Conservation (phyloP, 2,888 invertebrate genomes). For the Pterostichus madidus region DNA sequence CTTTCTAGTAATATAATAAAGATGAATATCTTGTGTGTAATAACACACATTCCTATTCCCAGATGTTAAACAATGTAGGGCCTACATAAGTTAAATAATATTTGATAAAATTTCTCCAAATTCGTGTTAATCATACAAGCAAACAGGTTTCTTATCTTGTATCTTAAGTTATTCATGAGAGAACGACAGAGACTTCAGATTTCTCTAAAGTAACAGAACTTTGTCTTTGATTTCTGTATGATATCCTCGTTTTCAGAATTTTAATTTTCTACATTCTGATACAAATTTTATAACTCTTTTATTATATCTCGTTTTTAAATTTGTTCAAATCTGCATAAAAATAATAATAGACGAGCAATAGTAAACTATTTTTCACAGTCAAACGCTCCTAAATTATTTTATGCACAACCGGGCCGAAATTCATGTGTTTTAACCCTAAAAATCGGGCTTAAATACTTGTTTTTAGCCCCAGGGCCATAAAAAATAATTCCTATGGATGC, state of each 20-base stretch:
- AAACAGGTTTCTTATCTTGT: constrained; percentile 47
- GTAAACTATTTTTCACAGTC: too few species aligned
- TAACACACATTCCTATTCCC: too few species aligned
- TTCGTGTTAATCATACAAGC: constrained; percentile 33
- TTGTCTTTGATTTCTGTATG: neutral
- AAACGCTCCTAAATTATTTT: too few species aligned
- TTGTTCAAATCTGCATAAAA: too few species aligned
- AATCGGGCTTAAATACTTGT: too few species aligned
- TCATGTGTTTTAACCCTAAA: too few species aligned
- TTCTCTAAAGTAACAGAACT: constrained; percentile 41
- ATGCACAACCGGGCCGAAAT: too few species aligned
- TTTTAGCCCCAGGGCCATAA: too few species aligned
- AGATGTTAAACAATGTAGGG: neutral
- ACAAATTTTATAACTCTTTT: too few species aligned
- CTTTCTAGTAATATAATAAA: neutral
- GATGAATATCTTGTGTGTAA: neutral
- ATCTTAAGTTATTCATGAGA: neutral
- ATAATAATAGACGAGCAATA: too few species aligned
- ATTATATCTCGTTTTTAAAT: too few species aligned
- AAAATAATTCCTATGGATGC: too few species aligned
- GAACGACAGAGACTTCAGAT: constrained; percentile 3
- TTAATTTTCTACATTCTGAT: neutral
- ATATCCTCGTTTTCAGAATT: constrained; percentile 20
- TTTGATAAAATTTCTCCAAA: constrained; percentile 46
- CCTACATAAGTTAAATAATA: constrained; percentile 23